Base-by-base conservation (phyloP, 37 sponge, comb jelly and placozoan genomes). In the Beroe ovata region DNA sequence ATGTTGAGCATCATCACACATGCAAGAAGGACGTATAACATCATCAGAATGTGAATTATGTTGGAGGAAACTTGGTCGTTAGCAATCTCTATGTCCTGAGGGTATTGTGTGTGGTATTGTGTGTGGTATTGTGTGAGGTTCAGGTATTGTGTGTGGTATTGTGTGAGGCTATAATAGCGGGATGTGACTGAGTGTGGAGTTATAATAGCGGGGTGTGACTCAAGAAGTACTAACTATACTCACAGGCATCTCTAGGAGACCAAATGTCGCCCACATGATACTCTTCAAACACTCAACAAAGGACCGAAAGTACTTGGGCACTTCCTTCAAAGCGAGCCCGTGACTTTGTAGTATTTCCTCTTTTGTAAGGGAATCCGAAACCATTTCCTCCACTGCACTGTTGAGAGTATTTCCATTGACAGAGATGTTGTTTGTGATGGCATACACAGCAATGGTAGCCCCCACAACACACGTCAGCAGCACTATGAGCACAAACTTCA, bases 1-100 rank as follows among this genome's bases (percentile, higher is more conserved):
- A 77, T 77, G 54, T 77, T 77, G 36, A 77, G 84, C 84, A 77
- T 77, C 22, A 77, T 30, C 19, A 77, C 54, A 23, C 26, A 30
- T 2, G 84, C 42, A 3, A 77, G 33, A 26, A 77, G 4, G 0
- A 77, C n/a, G 47, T 77, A 77, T 6, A 77, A 35, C 38, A 77
- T 30, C 26, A 77, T 30, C 16, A 77, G 25, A 33, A 66, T 66
- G 35, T 66, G 30, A 18, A 66, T 30, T 0, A 66, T 30, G 69
- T 66, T 29, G 35, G 69, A 29, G 14, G 69, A 66, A 2, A 30
- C 30, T 11, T 30, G 25, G 69, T 66, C 69, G 69, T 66, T 66
- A 34, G 36, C 69, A 1, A 66, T 30, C 36, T 66, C 69, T 2
- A 66, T 66, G 32, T 66, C 69, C 69, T 66, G 69, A 33, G 33